phyloP scores from a whole-genome alignment of 2,888 invertebrate species.

The Dimorphilus gyrociliatus region DNA sequence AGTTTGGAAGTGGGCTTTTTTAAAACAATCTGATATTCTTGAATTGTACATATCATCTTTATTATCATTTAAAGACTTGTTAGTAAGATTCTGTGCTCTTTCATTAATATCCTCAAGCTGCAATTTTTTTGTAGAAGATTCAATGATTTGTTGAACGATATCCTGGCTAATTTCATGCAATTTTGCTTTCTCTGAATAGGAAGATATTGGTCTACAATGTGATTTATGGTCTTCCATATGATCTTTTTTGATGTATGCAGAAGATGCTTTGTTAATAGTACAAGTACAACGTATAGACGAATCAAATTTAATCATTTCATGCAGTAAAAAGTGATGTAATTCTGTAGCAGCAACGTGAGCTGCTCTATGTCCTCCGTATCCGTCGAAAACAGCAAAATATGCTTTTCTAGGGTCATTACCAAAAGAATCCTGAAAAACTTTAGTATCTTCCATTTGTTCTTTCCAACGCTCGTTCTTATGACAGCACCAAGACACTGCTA shows the following conservation, averaged over 20 bases:
- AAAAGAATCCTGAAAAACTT: constrained; percentile 27
- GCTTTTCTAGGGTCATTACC: constrained; percentile 26
- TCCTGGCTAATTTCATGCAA: constrained; percentile 18
- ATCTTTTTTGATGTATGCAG: constrained; percentile 7
- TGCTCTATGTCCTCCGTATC: constrained; percentile 28
- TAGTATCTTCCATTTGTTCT: constrained; percentile 28
- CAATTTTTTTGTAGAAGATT: constrained; percentile 22
- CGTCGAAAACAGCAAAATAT: constrained; percentile 29
- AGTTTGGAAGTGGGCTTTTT: constrained; percentile 21
- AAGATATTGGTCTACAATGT: constrained; percentile 17
- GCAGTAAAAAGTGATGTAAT: constrained; percentile 24
- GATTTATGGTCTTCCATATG: not conserved
- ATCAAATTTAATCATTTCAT: constrained; percentile 30
- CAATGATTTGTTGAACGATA: constrained; percentile 24
- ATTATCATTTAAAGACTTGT: constrained; percentile 2
- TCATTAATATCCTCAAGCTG: constrained; percentile 7
- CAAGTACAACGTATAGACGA: constrained; percentile 18
- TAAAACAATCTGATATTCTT: constrained; percentile 20
- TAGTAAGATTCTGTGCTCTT: not conserved
- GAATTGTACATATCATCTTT: constrained; percentile 14
- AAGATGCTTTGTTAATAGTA: constrained; percentile 17
- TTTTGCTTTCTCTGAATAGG: constrained; percentile 15
- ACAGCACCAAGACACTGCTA: constrained; percentile 15
- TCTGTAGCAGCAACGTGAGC: constrained; percentile 27
- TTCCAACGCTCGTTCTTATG: constrained; percentile 25